Evolutionary conservation across 2,797 vertebrate species (phyloP).

Genomic region (Pseudochaenichthys georgianus): DNA sequence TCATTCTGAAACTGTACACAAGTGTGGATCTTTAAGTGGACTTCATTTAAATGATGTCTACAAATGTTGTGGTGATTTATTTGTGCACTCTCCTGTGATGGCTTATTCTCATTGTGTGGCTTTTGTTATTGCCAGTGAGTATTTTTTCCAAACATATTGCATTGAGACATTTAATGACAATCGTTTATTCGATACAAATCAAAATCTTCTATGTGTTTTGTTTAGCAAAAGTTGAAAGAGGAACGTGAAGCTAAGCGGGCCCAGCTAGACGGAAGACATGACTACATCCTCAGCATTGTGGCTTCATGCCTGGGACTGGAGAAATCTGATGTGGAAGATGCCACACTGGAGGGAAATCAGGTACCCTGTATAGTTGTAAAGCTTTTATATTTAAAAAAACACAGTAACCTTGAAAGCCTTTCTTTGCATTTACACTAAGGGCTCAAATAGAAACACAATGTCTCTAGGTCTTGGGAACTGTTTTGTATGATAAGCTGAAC

Average conservation of each 20-base stretch:
- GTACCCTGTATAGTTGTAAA: constrained; percentile 65
- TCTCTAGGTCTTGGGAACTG: neutral
- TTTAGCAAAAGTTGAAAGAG: constrained; percentile 94
- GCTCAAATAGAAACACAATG: neutral
- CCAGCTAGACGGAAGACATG: constrained; percentile 90
- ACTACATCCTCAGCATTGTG: constrained; percentile 90
- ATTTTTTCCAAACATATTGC: neutral
- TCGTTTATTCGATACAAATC: neutral
- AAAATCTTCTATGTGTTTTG: constrained; percentile 8
- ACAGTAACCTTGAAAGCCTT: neutral
- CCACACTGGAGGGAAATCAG: constrained; percentile 92
- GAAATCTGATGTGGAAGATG: constrained; percentile 92
- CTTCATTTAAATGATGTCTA: too few species aligned
- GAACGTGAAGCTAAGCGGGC: constrained; percentile 93
- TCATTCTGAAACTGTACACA: constrained; percentile 2
- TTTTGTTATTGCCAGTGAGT: neutral
- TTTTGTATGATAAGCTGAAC: neutral
- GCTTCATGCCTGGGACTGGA: constrained; percentile 90
- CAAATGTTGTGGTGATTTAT: neutral
- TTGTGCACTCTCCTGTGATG: neutral
- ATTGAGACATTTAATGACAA: too few species aligned
- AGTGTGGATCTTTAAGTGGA: too few species aligned
- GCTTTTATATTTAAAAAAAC: neutral
- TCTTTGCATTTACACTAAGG: neutral
- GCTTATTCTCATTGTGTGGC: neutral